These are phyloP conservation scores for Pecten maximus DNA, from an alignment of 2,888 invertebrate species.

Conservation along the genomic window DNA sequence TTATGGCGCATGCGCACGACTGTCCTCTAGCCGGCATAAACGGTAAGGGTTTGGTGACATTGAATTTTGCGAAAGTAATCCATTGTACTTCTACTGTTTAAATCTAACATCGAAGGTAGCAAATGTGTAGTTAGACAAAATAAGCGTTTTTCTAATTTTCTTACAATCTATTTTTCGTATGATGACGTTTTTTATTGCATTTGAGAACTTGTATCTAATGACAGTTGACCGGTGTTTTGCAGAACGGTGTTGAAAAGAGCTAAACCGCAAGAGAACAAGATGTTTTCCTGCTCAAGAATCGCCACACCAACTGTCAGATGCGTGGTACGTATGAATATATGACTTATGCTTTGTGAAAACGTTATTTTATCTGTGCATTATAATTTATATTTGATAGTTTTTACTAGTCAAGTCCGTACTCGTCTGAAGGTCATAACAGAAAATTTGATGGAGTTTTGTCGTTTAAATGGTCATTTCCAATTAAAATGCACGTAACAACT, in stretches of 20 bases:
- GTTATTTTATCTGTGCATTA: slow-evolving; percentile 25
- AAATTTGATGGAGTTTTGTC: slow-evolving; percentile 27
- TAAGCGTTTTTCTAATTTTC: background rate
- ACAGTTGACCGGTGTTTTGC: slow-evolving; percentile 26
- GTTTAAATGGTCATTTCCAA: slow-evolving; percentile 26
- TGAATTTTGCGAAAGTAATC: background rate
- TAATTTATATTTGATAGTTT: background rate
- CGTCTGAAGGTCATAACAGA: slow-evolving; percentile 32
- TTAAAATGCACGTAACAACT: background rate
- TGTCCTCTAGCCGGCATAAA: slow-evolving; percentile 28
- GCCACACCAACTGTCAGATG: slow-evolving; percentile 74
- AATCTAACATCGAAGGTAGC: background rate
- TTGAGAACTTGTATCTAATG: slow-evolving; percentile 25
- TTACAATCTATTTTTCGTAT: background rate
- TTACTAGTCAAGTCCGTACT: slow-evolving; percentile 21
- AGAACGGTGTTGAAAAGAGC: background rate
- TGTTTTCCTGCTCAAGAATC: slow-evolving; percentile 77
- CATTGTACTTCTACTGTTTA: background rate
- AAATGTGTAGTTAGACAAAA: background rate
- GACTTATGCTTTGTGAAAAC: background rate
- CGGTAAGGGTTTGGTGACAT: slow-evolving; percentile 37
- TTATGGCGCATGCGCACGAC: slow-evolving; percentile 38
- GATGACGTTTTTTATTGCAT: background rate
- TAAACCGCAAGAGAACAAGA: slow-evolving; percentile 46
- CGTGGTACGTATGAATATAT: slow-evolving; percentile 68